phyloP scores from a whole-genome alignment of 2,797 vertebrate genomes.

The Chelmon rostratus region DNA sequence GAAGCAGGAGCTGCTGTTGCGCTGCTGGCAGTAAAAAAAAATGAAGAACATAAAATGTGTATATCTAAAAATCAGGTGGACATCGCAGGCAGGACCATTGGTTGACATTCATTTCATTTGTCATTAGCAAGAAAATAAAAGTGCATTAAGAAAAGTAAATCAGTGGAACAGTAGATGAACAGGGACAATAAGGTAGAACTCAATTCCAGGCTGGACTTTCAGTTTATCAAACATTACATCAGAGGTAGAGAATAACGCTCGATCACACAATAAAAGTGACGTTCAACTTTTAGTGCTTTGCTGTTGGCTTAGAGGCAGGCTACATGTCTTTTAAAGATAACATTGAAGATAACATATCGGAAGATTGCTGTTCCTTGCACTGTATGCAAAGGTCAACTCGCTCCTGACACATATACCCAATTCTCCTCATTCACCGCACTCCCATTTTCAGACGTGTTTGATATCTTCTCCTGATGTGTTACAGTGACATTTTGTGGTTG shows the following conservation, averaged over 20 bases:
- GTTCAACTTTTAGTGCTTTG: background rate
- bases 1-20: background rate
- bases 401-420: background rate
- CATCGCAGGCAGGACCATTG: background rate
- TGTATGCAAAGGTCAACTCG: background rate
- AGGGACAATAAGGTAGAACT: constrained; percentile 3
- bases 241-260: background rate
- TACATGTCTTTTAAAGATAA: background rate
- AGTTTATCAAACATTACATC: background rate
- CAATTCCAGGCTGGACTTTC: background rate
- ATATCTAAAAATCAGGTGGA: background rate
- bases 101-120: background rate
- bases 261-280: background rate
- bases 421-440: too few species aligned
- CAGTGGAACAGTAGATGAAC: background rate
- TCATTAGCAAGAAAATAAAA: background rate
- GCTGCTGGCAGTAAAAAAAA: background rate
- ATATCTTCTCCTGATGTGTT: too few species aligned
- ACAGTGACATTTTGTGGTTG: background rate
- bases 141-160: background rate
- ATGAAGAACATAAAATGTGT: background rate
- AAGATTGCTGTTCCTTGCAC: background rate
- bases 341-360: background rate
- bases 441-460: background rate
- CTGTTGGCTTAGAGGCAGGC: background rate